Evolutionary conservation across 2,797 vertebrate genomes (phyloP).

Genomic region (Sus cebifrons): DNA sequence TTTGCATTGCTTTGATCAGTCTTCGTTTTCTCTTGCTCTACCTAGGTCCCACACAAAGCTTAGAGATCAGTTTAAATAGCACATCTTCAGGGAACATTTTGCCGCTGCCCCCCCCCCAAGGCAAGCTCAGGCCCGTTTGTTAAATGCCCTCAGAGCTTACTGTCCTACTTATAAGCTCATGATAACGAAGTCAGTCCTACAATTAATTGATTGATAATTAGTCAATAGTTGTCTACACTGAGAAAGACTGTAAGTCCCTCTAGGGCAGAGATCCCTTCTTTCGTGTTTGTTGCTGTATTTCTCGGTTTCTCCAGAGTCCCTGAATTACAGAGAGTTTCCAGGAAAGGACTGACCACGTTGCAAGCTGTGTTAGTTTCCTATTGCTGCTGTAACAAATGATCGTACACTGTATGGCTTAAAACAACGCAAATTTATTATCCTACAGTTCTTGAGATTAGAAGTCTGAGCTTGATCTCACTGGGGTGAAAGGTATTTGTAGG

Average conservation of each 20-base stretch:
- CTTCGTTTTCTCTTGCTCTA: constrained; percentile 12
- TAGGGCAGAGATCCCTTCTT: neutral
- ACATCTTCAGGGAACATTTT: neutral
- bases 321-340: neutral
- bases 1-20: neutral
- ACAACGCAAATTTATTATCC: neutral
- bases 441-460: neutral
- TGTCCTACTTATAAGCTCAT: neutral
- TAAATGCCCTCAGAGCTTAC: neutral
- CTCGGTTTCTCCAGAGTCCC: neutral
- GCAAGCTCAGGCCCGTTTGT: neutral
- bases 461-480: neutral
- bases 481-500: neutral
- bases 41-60: neutral
- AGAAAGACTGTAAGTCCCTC: neutral
- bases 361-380: neutral
- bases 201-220: neutral
- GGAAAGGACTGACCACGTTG: neutral
- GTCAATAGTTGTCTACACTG: neutral
- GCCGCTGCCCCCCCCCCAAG: neutral
- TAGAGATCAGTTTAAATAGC: neutral
- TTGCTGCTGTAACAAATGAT: neutral
- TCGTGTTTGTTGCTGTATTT: neutral
- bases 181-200: neutral
- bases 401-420: neutral